These are phyloP conservation scores for Stenoptilia bipunctidactyla DNA, from an alignment of 2,888 invertebrate genomes.

Conservation along the genomic window DNA sequence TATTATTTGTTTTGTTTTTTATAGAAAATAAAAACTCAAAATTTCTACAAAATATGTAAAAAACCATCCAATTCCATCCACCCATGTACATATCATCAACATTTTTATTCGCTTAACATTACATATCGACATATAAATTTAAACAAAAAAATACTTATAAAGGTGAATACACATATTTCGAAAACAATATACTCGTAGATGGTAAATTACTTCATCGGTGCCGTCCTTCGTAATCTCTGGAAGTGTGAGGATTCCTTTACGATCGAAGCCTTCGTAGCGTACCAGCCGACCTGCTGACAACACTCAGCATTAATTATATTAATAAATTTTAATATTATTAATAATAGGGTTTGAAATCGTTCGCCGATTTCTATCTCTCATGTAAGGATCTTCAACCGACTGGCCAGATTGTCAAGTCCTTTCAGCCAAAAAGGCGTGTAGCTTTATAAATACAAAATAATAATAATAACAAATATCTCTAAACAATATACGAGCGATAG, in stretches of 20 bases:
- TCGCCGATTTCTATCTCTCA: too few relatives aligned
- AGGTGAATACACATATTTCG: constrained; percentile 18
- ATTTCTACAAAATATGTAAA: constrained; percentile 31
- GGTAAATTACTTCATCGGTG: constrained; percentile 43
- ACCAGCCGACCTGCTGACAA: constrained; percentile 41
- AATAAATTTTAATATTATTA: too few relatives aligned
- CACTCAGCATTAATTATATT: neutral
- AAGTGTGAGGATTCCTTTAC: constrained; percentile 35
- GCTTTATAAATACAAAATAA: too few relatives aligned
- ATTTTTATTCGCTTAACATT: constrained; percentile 50
- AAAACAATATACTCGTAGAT: constrained; percentile 9
- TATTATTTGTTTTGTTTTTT: constrained; percentile 40
- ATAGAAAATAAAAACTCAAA: constrained; percentile 23
- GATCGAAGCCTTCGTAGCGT: constrained; percentile 24
- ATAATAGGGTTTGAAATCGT: too few relatives aligned
- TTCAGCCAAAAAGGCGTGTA: too few relatives aligned
- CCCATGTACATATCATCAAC: constrained; percentile 27
- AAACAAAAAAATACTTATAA: constrained; percentile 26
- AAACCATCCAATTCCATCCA: constrained; percentile 17
- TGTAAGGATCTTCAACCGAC: too few relatives aligned
- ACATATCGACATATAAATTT: constrained; percentile 28
- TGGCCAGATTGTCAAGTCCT: too few relatives aligned
- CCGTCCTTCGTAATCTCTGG: constrained; percentile 42
- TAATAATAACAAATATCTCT: too few relatives aligned
- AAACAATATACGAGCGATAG: too few relatives aligned